Conservation (phyloP, 1,140 invertebrate species). For the Sitophilus oryzae region DNA sequence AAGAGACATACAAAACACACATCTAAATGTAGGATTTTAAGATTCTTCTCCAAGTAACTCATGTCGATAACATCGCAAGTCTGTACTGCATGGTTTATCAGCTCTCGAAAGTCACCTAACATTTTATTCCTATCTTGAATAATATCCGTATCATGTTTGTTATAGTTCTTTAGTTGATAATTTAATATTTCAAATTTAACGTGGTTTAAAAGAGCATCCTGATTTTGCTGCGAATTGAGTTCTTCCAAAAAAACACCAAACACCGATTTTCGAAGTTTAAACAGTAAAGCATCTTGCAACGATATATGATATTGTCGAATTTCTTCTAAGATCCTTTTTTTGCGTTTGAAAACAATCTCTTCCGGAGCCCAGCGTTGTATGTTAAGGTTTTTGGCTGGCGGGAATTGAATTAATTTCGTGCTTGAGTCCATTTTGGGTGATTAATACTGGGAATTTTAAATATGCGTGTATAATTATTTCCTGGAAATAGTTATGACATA, state of each 20-base stretch:
- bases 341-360: conserved; percentile 22
- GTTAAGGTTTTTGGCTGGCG: conserved; percentile 1
- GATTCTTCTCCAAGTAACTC: conserved; percentile 26
- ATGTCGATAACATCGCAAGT: conserved; percentile 27
- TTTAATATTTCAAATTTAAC: conserved; percentile 31
- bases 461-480: no score
- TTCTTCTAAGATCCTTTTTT: conserved; percentile 8
- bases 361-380: conserved; percentile 22
- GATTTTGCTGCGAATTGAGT: conserved; percentile 26
- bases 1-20: conserved; percentile 17
- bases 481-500: no score
- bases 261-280: conserved; percentile 24
- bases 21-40: conserved; percentile 19
- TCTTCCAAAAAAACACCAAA: conserved; percentile 32
- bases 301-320: conserved; percentile 17
- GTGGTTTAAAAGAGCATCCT: conserved; percentile 28
- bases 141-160: conserved; percentile 13
- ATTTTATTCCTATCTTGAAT: conserved; percentile 25
- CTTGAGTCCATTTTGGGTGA: conserved; percentile 2
- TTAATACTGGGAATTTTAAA: conserved; percentile 11
- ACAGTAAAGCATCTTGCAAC: conserved; percentile 21
- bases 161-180: conserved; percentile 27
- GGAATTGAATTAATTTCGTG: conserved; percentile 2
- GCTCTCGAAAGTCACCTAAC: conserved; percentile 15
- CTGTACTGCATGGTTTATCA: conserved; percentile 27